These are phyloP conservation scores for Dysmachus trigonus DNA, from an alignment of 2,888 invertebrate species.

Conservation along the genomic window DNA sequence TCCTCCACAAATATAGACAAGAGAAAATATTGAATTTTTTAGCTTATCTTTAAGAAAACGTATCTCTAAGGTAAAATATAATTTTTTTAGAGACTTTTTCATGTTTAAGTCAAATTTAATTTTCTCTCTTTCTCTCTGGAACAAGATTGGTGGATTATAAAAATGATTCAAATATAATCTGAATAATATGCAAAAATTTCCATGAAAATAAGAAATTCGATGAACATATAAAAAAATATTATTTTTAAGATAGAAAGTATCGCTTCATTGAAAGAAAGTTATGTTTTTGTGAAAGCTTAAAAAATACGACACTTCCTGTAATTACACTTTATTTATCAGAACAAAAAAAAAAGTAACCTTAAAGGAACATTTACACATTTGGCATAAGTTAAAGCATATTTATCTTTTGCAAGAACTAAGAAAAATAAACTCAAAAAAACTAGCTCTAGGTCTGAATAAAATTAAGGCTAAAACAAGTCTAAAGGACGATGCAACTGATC, in stretches of 20 bases:
- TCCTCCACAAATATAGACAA: too few species aligned
- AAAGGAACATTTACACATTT: slow-evolving; percentile 21
- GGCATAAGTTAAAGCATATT: background rate
- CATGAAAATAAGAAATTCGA: background rate
- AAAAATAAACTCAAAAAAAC: background rate
- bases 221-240: background rate
- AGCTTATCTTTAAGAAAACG: too few species aligned
- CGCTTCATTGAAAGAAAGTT: background rate
- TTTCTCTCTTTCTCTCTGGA: too few species aligned
- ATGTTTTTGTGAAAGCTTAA: background rate
- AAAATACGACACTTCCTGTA: background rate
- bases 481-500: background rate
- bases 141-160: too few species aligned
- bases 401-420: background rate
- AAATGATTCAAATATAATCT: too few species aligned
- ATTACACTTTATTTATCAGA: background rate
- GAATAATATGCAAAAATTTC: background rate
- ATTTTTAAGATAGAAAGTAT: background rate
- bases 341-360: background rate
- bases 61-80: too few species aligned
- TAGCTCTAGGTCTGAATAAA: background rate
- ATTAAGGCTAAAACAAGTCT: background rate
- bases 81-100: too few species aligned
- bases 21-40: too few species aligned
- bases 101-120: too few species aligned